Evolutionary conservation across 2,113 vertebrate species (phyloP), one percentile per base, ranked within the genome.

Genomic region (Sakesphorus luctuosus): DNA sequence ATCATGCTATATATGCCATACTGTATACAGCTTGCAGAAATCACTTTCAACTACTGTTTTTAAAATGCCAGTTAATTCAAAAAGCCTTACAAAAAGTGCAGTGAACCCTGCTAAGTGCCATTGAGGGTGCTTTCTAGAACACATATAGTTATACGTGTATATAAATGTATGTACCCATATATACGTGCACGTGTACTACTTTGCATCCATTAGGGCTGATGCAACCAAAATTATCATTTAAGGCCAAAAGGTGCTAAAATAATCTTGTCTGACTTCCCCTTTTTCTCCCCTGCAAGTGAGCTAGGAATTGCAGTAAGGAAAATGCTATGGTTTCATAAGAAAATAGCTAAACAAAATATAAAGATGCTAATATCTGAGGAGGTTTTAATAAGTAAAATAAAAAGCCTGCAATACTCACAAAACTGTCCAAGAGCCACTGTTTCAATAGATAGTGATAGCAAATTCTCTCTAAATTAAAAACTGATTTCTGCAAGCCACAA

Each of bases 401-500:
- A 88, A 95, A 80, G 24, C 40, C 36, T 77, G 67, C 55, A 40
- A 10, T 74, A 78, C 66, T 56, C 78, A 13, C 52, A 59, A 71
- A 84, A 35, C 71, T 92, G 56, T 33, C 36, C n/a, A 92, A 62
- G 38, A 90, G 68, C 13, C 61, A 77, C 29, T 53, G 33, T 94
- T 94, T 88, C 40, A 73, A 90, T 3, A 90, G 29, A 28, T 66
- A 94, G 43, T 21, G 35, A 91, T 40, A 79, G 35, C 17, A 95
- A 95, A 87, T 69, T 81, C 33, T 90, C 69, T 65, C 55, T 55
- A 61, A 90, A 89, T 72, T 69, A 90, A 91, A 94, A 95, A 91
- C 26, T 84, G 93, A 93, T 96, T 96, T 97, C 95, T 97, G 96
- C 94, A 96, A 92, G 93, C 95, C 91, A 92, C 44, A 76, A 71